Evolutionary conservation across 2,113 vertebrate species (phyloP), one percentile per base, ranked within the genome.

Genomic region (Heterotis niloticus): DNA sequence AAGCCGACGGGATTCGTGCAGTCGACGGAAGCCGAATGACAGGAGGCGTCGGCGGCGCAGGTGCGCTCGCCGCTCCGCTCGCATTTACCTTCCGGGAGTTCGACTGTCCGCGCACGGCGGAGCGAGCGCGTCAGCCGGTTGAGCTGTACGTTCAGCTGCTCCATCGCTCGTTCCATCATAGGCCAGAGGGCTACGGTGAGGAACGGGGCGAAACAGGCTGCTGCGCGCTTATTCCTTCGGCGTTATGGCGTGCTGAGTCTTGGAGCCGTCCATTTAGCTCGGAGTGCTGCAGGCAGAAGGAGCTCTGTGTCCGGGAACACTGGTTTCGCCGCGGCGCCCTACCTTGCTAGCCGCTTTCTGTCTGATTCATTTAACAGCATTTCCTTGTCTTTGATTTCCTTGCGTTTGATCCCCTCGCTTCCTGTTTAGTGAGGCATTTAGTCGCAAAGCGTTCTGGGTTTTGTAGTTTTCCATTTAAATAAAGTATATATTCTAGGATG

Each of bases 141-240:
- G 57, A 99, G 96, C 86, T 94, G 93, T 73, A 91, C 91, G 78
- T 93, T 94, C 0, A 93, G 85, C 88, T 98, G 97, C 91, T 99
- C 97, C 97, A 99, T 99, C 88, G 97, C 97, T 91, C 96, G 95
- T 93, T 98, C 97, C 97, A 98, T 98, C 90, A 94, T 97, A 94
- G 51, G 94, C 64, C 75, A 79, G 52, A 76, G 29, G 23, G 77
- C 81, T 76, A 71, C 78, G n/a, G 29, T 62, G 57, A 68, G 24
- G 66, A 85, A 83, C 26, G 44, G 71, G 14, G 24, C 3, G 78
- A 65, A 83, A 52, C 54, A 64, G 78, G 80, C 81, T 81, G 79
- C 74, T 60, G 9, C 16, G 60, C 26, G 4, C 44, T 77, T 83
- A 85, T 23, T 17, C 10, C 18, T 12, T 78, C 78, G 60, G 73